These are phyloP conservation scores for Tethea ocularis DNA, from an alignment of 2,888 invertebrate genomes.

Conservation along the genomic window DNA sequence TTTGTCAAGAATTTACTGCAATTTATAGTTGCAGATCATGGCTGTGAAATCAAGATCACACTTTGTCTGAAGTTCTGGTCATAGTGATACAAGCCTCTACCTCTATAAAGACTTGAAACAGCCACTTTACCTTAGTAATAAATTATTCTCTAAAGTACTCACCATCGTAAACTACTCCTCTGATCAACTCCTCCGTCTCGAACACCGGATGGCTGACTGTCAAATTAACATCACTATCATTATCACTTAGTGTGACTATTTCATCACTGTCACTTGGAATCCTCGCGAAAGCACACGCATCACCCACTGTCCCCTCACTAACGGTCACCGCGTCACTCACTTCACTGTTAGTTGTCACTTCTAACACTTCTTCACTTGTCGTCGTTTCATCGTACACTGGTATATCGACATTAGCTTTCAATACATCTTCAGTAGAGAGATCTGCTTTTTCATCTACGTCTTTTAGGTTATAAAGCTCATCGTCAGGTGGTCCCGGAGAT, in stretches of 20 bases:
- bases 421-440: not conserved
- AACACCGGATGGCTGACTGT: conserved; percentile 80
- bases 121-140: too few relatives aligned
- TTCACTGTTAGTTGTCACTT: conserved; percentile 51
- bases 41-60: too few relatives aligned
- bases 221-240: conserved; percentile 76
- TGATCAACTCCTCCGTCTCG: conserved; percentile 75
- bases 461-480: conserved; percentile 10
- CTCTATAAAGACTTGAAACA: too few relatives aligned
- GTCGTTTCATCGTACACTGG: conserved; percentile 30
- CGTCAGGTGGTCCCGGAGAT: conserved; percentile 85
- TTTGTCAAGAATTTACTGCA: too few relatives aligned
- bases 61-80: too few relatives aligned
- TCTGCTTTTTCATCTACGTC: not conserved
- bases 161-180: conserved; percentile 84
- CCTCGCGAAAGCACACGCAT: conserved; percentile 73
- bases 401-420: not conserved
- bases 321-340: conserved; percentile 46
- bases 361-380: conserved; percentile 43
- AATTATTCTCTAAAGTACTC: conserved; percentile 41
- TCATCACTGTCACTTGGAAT: conserved; percentile 72
- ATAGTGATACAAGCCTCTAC: too few relatives aligned
- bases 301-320: conserved; percentile 48
- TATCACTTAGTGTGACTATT: conserved; percentile 67
- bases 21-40: too few relatives aligned